Percentiles rank a stretch among this genome's conserved stretches.
These are phyloP conservation scores for Pachyrhynchus sulphureomaculatus DNA, from an alignment of 1,140 invertebrate genomes.

Conservation along the genomic window DNA sequence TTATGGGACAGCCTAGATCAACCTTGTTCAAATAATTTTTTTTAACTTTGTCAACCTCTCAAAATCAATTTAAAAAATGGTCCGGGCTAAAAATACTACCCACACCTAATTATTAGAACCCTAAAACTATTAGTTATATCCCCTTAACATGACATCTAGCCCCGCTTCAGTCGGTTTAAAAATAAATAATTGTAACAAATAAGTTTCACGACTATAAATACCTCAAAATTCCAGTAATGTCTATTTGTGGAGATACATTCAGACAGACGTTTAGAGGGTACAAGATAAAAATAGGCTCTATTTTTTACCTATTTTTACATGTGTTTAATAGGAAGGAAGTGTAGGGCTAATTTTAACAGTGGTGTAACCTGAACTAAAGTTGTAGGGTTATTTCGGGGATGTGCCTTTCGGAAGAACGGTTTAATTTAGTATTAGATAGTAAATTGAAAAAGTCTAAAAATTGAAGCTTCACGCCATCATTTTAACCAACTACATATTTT, in stretches of 20 bases:
- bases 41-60: too few relatives aligned
- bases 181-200: constrained; percentile 28
- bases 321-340: constrained; percentile 24
- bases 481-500: too few relatives aligned
- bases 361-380: constrained; percentile 2
- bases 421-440: too few relatives aligned
- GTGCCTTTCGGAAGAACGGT: not conserved
- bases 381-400: not conserved
- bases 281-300: constrained; percentile 12
- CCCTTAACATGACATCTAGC: constrained; percentile 4
- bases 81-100: too few relatives aligned
- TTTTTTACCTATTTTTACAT: constrained; percentile 25
- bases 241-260: constrained; percentile 26
- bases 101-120: not conserved
- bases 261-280: constrained; percentile 13
- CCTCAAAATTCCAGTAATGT: constrained; percentile 20
- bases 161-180: constrained; percentile 10
- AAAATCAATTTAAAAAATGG: too few relatives aligned
- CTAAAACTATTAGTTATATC: constrained; percentile 24
- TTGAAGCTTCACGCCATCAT: too few relatives aligned
- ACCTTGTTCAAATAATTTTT: too few relatives aligned
- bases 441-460: too few relatives aligned
- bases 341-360: constrained; percentile 20
- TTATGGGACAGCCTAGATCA: too few relatives aligned
- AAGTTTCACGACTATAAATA: constrained; percentile 21